Percentiles rank a stretch among this genome's conserved stretches.
Evolutionary conservation across 2,113 vertebrate species (phyloP).

Genomic region (Hipposideros armiger): DNA sequence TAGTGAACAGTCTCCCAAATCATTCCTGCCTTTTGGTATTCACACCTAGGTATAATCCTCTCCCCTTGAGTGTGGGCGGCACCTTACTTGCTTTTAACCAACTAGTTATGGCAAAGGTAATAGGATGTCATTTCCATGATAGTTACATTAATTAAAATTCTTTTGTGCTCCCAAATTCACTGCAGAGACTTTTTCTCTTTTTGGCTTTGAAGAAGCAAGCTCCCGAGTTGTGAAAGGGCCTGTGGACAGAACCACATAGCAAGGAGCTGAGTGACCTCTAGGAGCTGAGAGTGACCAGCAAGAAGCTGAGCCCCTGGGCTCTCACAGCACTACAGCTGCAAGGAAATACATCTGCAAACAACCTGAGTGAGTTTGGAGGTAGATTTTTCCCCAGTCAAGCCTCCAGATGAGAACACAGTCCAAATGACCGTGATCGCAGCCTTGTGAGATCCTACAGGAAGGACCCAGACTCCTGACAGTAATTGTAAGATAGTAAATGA

Average conservation of each 20-base stretch:
- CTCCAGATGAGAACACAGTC: neutral
- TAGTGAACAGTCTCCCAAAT: neutral
- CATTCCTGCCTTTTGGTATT: neutral
- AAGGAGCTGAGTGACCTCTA: neutral
- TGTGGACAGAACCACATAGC: neutral
- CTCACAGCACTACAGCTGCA: neutral
- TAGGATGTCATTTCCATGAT: neutral
- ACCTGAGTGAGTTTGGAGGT: neutral
- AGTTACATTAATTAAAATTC: neutral
- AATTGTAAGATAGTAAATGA: neutral
- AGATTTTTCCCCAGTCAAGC: neutral
- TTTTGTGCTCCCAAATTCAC: neutral
- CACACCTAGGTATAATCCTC: neutral
- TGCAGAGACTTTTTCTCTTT: neutral
- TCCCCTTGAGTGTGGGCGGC: neutral
- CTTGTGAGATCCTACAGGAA: neutral
- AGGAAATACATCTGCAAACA: neutral
- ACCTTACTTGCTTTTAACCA: neutral
- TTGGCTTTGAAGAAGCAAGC: neutral
- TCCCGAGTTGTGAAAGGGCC: neutral
- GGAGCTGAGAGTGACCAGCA: neutral
- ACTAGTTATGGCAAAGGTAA: neutral
- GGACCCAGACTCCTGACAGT: neutral
- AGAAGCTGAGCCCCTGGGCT: neutral
- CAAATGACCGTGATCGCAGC: neutral